A percentile compares a stretch with the other conserved stretches of the same genome.
Evolutionary conservation across 2,888 invertebrate species (phyloP).

Genomic region (Spodoptera exigua): DNA sequence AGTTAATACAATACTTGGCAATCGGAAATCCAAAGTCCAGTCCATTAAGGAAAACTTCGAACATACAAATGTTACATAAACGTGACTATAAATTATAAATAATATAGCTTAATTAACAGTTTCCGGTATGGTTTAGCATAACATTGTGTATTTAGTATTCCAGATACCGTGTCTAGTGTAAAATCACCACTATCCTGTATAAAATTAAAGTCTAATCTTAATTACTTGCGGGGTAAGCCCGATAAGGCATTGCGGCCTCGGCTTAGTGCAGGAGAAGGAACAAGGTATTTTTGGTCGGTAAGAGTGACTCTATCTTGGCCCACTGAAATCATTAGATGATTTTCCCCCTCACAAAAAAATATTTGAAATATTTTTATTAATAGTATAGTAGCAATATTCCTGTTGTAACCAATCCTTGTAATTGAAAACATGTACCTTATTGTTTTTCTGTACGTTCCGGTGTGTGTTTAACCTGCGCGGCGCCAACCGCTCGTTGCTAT

Average conservation of each 20-base stretch:
- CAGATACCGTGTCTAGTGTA: no score
- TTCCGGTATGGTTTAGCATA: constrained; percentile 1
- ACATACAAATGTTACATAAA: constrained; percentile 10
- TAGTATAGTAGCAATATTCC: constrained; percentile 8
- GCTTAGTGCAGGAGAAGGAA: no score
- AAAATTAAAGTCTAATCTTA: not conserved
- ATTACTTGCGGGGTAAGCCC: no score
- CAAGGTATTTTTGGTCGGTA: no score
- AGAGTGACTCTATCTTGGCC: no score
- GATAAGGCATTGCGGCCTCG: no score
- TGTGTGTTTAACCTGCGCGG: constrained; percentile 13
- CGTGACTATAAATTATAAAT: constrained; percentile 14
- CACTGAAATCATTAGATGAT: no score
- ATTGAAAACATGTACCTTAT: constrained; percentile 17
- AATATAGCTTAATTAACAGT: constrained; percentile 13
- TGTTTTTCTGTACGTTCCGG: constrained; percentile 23
- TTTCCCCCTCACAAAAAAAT: not conserved
- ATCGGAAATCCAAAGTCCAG: constrained; percentile 21
- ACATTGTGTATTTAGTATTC: no score
- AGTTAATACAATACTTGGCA: not conserved
- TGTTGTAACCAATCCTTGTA: constrained; percentile 10
- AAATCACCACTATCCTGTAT: not conserved
- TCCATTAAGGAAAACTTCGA: constrained; percentile 22
- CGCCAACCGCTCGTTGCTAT: constrained; percentile 17
- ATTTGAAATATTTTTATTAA: not conserved